Conservation (phyloP, 2,888 invertebrate species). For the Eupsilia transversa region DNA sequence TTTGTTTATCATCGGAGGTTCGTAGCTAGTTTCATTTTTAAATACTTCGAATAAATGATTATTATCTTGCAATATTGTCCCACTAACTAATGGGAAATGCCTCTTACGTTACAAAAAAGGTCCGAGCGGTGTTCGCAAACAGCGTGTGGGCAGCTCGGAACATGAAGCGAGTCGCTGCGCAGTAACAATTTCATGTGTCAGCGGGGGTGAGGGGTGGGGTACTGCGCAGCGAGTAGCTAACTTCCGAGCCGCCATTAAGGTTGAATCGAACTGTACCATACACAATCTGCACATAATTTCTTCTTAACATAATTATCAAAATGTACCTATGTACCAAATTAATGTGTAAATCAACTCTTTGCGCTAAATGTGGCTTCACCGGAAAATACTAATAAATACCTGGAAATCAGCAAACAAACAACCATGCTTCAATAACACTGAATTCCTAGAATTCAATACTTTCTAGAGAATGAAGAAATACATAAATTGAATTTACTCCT, state of each 20-base stretch:
- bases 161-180: too few relatives aligned
- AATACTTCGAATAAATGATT: not conserved
- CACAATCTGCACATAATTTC: not conserved
- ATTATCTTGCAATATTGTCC: not conserved
- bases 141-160: too few relatives aligned
- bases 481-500: not conserved
- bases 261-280: too few relatives aligned
- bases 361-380: not conserved
- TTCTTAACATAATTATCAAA: not conserved
- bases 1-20: too few relatives aligned
- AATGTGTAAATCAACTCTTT: not conserved
- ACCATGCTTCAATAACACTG: not conserved
- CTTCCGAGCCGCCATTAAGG: too few relatives aligned
- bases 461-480: not conserved
- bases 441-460: not conserved
- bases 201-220: too few relatives aligned
- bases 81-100: not conserved
- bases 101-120: not conserved
- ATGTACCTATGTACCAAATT: not conserved
- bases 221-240: too few relatives aligned
- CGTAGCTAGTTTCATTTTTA: not conserved
- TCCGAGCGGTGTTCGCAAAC: too few relatives aligned
- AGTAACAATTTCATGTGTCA: too few relatives aligned
- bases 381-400: not conserved
- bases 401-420: not conserved